phyloP scores from a whole-genome alignment of 2,797 vertebrate species.

The Threskiornis aethiopicus region DNA sequence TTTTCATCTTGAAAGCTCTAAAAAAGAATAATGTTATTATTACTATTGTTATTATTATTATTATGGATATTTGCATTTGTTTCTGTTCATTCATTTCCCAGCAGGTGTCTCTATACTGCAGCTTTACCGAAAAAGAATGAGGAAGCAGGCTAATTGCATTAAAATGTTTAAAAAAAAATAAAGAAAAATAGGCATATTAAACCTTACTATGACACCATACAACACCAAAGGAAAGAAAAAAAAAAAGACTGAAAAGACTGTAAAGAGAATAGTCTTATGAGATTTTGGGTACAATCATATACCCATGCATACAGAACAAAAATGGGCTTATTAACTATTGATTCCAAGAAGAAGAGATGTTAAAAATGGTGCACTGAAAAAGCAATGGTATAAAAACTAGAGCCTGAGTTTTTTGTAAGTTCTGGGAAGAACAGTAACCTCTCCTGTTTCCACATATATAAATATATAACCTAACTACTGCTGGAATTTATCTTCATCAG shows the following conservation, averaged over 20 bases:
- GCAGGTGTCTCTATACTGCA: constrained; percentile 81
- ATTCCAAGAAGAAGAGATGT: background rate
- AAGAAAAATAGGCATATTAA: background rate
- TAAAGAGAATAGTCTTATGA: background rate
- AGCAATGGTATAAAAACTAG: background rate
- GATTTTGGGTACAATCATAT: background rate
- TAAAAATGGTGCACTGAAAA: background rate
- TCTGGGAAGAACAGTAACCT: background rate
- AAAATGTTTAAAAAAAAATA: background rate
- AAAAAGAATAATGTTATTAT: background rate
- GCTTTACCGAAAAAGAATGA: constrained; percentile 68
- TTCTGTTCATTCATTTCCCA: constrained; percentile 79
- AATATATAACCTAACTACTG: background rate
- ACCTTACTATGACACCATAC: background rate
- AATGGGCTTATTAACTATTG: background rate
- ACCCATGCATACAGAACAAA: background rate
- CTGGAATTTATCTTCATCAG: constrained; percentile 4
- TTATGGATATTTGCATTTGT: constrained; percentile 51
- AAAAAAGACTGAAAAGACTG: background rate
- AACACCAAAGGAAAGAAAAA: background rate
- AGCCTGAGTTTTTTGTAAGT: background rate
- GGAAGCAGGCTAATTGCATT: constrained; percentile 51
- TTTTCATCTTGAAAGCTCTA: background rate
- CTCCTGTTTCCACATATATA: background rate
- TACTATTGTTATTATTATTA: background rate